Conservation (phyloP, 2,113 vertebrate genomes). For the Xiphophorus maculatus region DNA sequence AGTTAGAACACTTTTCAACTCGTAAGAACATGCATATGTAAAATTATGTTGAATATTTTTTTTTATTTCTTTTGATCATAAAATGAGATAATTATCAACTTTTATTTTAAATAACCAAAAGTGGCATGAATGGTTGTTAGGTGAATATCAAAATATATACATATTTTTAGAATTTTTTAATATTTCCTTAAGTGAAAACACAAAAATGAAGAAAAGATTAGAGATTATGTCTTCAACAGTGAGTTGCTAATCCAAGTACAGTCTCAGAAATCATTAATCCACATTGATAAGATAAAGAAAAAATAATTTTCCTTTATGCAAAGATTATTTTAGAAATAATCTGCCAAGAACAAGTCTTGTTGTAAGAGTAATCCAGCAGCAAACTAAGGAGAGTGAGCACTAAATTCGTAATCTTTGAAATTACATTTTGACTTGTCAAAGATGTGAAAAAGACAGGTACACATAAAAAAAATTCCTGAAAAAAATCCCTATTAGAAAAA, state of each 20-base stretch:
- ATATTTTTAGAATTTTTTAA: not conserved
- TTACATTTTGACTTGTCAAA: no score
- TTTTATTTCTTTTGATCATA: no score
- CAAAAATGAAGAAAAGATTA: not conserved
- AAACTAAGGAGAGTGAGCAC: not conserved
- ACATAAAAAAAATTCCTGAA: not conserved
- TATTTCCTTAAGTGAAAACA: not conserved
- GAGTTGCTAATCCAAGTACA: conserved; percentile 2
- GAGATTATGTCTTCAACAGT: not conserved
- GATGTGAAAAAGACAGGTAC: no score
- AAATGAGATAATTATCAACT: no score
- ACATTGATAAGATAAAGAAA: conserved; percentile 26
- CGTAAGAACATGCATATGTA: no score
- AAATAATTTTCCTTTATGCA: not conserved
- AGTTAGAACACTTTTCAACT: not conserved
- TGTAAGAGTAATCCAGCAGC: not conserved
- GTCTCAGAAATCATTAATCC: conserved; percentile 1
- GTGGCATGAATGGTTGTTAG: not conserved
- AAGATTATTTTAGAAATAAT: conserved; percentile 47
- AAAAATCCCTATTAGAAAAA: not conserved
- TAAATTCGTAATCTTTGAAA: not conserved
- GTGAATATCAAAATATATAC: not conserved
- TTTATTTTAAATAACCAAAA: not conserved
- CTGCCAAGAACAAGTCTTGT: conserved; percentile 44
- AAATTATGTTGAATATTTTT: no score